Base-by-base conservation (phyloP, 1,140 invertebrate genomes). In the Drosophila setifemur region DNA sequence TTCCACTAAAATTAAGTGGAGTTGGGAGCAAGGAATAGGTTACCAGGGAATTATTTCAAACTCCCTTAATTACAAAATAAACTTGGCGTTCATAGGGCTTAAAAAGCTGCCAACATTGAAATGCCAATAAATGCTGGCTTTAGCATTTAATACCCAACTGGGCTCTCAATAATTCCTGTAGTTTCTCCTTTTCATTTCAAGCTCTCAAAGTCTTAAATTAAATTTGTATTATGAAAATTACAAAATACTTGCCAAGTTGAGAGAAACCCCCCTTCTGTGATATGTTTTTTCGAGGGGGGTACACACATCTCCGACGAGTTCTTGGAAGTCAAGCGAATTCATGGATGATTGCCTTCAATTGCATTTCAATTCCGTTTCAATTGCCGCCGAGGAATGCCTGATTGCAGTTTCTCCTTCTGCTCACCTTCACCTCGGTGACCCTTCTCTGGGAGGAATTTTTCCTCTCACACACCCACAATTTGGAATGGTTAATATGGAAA, bases 331-430 rank as follows among this genome's bases (percentile, higher is more conserved):
- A 39, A 48, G 19, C 33, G 43, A 66, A 49, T 66, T 49, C 58
- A 64, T 37, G 57, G 61, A 66, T 66, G 61, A 66, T 66, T 66
- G 61, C 61, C 61, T 66, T 66, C 61, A 66, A 66, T 66, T 66
- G 61, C 61, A 66, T 64, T 66, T 66, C 58, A 66, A 66, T 66
- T 66, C 58, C 58, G 58, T 66, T 66, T 66, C 61, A 66, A 66
- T 66, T 66, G 54, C 54, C 54, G 48, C 19, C 45, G 26, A 25
- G 52, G 57, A 57, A 57, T 57, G 33, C 37, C n/a, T n/a, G n/a
- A 35, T n/a, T 61, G 57, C 55, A 63, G 31, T 63, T 37, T 66
- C 58, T 66, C 43, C 44, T 61, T 61, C 53, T 58, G 53, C 58
- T 66, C 61, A 66, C 61, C 61, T 66, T 66, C 61, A 66, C 61